Evolutionary conservation across 2,888 invertebrate genomes (phyloP), one percentile per base, ranked within the genome.

Genomic region (Orthosia gracilis): DNA sequence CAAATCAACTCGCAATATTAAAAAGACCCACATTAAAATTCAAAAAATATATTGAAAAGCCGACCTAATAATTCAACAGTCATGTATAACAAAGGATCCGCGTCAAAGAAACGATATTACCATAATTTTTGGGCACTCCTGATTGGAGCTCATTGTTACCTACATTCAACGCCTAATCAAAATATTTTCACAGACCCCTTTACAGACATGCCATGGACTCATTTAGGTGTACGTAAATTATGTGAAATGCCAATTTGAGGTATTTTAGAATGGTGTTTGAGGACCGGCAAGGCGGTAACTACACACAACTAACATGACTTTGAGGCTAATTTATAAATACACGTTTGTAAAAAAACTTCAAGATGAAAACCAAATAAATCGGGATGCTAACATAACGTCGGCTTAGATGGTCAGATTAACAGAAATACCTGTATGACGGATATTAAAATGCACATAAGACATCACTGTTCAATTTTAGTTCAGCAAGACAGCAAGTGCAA

Each of bases 11-110:
- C n/a, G 11, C 21, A 65, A 62, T 47, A 40, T 57, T 26, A 26
- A 71, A 73, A 67, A 64, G 50, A 21, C 3, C 31, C 18, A 23
- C 17, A 57, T 47, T 59, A 61, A 70, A 75, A 58, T 59, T 45
- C n/a, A 13, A 76, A 62, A 75, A 81, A 55, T 76, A 57, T 66
- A 76, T 81, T 76, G 69, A 73, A 81, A 69, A 15, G 23, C n/a
- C 62, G 50, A 45, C 76, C 50, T 70, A 80, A 81, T 82, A 69
- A 81, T 81, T 76, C 26, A 63, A 76, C 62, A 82, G 85, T 68
- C 85, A 82, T 82, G 78, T 58, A 23, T 82, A 73, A 84, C 85
- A 82, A 82, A 82, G 85, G 82, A 17, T 73, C 61, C n/a, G 55
- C 72, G 17, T 82, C 85, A 82, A 82, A 82, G 82, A 78, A 82